A percentile compares a stretch with the other conserved stretches of the same genome.
Evolutionary conservation across 2,888 invertebrate genomes (phyloP).

Genomic region (Idaea biselata): DNA sequence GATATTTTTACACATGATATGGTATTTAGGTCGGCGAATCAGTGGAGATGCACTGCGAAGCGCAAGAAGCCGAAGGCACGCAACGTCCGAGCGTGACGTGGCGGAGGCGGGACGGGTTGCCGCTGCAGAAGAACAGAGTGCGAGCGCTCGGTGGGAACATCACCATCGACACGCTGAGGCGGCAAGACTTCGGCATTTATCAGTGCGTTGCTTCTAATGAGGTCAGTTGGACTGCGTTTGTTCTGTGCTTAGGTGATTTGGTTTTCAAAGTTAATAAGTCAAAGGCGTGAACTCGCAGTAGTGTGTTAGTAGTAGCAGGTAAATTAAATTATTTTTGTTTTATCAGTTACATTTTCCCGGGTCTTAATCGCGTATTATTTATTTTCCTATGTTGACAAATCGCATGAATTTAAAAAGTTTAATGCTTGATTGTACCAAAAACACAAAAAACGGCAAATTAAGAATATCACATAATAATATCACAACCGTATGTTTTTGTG

Average conservation of each 20-base stretch:
- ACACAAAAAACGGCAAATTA: too few relatives aligned
- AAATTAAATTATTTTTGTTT: too few relatives aligned
- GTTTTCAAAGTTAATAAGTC: too few relatives aligned
- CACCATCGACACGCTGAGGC: slow-evolving; percentile 91
- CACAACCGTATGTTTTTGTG: too few relatives aligned
- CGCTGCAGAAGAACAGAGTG: slow-evolving; percentile 89
- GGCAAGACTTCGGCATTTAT: slow-evolving; percentile 96
- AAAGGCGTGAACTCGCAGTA: too few relatives aligned
- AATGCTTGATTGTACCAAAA: too few relatives aligned
- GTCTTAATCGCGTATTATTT: too few relatives aligned
- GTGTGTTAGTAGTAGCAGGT: too few relatives aligned
- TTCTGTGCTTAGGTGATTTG: not conserved
- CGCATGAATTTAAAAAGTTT: too few relatives aligned
- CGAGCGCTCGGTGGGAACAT: slow-evolving; percentile 93
- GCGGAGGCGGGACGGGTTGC: slow-evolving; percentile 92
- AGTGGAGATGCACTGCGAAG: slow-evolving; percentile 97
- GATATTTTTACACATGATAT: not conserved
- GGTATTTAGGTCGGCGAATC: slow-evolving; percentile 86
- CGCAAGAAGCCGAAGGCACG: slow-evolving; percentile 94
- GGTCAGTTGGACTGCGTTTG: slow-evolving; percentile 39
- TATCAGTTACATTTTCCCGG: too few relatives aligned
- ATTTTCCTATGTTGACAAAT: too few relatives aligned
- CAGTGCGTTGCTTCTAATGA: slow-evolving; percentile 97
- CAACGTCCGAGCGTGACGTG: slow-evolving; percentile 94
- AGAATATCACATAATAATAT: too few relatives aligned